Evolutionary conservation across 1,140 invertebrate species (phyloP).

Genomic region (Meteorus sp.): DNA sequence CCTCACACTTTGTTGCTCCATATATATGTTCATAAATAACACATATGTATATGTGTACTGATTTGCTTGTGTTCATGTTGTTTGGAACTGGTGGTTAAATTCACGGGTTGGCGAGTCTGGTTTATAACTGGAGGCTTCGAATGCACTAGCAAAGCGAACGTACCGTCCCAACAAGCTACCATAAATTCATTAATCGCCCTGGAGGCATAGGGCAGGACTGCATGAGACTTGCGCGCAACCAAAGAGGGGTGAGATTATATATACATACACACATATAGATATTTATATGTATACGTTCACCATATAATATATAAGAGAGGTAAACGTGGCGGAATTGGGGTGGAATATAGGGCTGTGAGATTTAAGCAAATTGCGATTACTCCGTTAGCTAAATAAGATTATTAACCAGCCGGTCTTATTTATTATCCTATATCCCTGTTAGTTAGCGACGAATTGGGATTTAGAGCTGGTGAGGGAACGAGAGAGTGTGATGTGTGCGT

Average conservation of each 20-base stretch:
- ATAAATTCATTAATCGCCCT: conserved; percentile 53
- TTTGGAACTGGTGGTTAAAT: conserved; percentile 42
- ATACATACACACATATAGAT: background rate
- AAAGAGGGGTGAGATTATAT: background rate
- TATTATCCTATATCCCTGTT: conserved; percentile 39
- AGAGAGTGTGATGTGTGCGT: conserved; percentile 22
- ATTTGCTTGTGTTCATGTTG: conserved; percentile 20
- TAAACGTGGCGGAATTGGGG: too few relatives aligned
- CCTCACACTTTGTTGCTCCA: too few relatives aligned
- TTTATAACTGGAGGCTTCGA: conserved; percentile 47
- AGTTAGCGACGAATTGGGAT: conserved; percentile 26
- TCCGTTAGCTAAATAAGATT: conserved; percentile 51
- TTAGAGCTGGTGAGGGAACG: background rate
- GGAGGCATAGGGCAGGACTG: conserved; percentile 27
- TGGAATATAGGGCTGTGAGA: conserved; percentile 40
- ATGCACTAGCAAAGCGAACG: conserved; percentile 44
- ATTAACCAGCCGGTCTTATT: conserved; percentile 51
- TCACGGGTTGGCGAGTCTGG: conserved; percentile 46
- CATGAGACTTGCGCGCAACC: conserved; percentile 25
- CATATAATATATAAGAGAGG: background rate
- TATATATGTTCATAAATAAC: background rate
- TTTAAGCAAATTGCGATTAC: conserved; percentile 53
- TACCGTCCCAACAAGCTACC: conserved; percentile 40
- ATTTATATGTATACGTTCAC: background rate
- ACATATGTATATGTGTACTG: conserved; percentile 9